phyloP scores from a whole-genome alignment of 1,140 invertebrate species.

The Plectus sambesii region DNA sequence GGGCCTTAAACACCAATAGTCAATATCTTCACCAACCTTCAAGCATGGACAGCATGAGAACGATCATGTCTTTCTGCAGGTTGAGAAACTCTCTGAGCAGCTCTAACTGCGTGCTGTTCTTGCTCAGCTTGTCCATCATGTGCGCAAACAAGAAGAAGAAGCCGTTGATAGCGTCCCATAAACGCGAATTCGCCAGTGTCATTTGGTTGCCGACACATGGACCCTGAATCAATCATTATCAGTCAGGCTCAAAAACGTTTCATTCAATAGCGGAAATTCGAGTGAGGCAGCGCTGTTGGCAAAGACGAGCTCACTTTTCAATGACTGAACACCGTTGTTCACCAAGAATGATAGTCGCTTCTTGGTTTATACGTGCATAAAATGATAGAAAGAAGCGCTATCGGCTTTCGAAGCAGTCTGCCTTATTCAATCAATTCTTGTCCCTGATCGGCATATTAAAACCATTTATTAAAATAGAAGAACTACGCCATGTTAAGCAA shows the following conservation, averaged over 20 bases:
- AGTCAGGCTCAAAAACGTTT: conserved; percentile 11
- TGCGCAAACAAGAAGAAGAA: conserved; percentile 98
- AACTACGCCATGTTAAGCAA: background rate
- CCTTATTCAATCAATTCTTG: too few relatives aligned
- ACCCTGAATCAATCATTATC: conserved; percentile 53
- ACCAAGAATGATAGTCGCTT: too few relatives aligned
- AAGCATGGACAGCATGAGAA: conserved; percentile 99
- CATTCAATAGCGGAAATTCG: background rate
- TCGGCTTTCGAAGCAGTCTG: too few relatives aligned
- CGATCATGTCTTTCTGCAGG: conserved; percentile 99
- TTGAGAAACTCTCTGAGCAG: conserved; percentile 91
- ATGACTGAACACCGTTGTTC: too few relatives aligned
- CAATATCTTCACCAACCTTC: too few relatives aligned
- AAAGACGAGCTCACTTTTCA: too few relatives aligned
- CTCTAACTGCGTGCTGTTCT: conserved; percentile 90
- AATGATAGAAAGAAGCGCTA: too few relatives aligned
- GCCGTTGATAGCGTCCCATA: conserved; percentile 99
- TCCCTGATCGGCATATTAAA: too few relatives aligned
- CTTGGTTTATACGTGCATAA: too few relatives aligned
- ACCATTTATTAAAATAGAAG: too few relatives aligned
- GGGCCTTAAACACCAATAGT: background rate
- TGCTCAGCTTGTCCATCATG: conserved; percentile 97
- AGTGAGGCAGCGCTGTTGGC: too few relatives aligned
- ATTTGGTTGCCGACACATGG: conserved; percentile 97
- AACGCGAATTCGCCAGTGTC: conserved; percentile 87